Evolutionary conservation across 2,797 vertebrate species (phyloP), one percentile per base, ranked within the genome.

Genomic region (Caiman crocodilus): DNA sequence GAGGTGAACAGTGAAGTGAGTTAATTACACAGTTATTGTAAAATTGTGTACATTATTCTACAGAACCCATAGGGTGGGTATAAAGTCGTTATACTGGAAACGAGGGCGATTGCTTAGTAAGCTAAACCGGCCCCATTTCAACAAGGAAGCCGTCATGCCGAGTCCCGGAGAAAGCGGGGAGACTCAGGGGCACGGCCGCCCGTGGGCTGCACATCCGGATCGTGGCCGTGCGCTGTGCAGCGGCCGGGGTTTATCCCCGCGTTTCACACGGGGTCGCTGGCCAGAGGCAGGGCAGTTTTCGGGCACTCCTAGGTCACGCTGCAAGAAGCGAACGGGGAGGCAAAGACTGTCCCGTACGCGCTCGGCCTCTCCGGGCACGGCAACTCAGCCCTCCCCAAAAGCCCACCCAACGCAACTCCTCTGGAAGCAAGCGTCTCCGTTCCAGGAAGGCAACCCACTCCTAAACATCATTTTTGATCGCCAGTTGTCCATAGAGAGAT

Each of bases 1-100:
- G 94, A 97, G 95, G 82, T 91, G 96, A 97, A 89, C 9, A 96
- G 95, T 93, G 97, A 97, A 95, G 94, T 96, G 97, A 97, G 97
- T 97, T 98, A 98, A 98, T 98, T 97, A 97, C 94, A 94, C 7
- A 95, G 95, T 97, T 97, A 97, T 97, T 97, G 96, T 97, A 96
- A 97, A 98, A 97, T 94, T 97, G 96, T 97, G 97, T 96, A 96
- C 95, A 91, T 96, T 98, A 96, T 93, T 95, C 97, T 96, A 97
- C 90, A 95, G 96, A 96, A 96, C 96, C 96, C 5, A 59, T 92
- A 82, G 94, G 94, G 93, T 95, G 96, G 95, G 97, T 95, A 96
- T 95, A 95, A 95, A 96, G 92, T 94, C 91, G 93, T 96, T 96
- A 79, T 58, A 87, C 83, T 87, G 87, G 95, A 98, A 96, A 92